Evolutionary conservation across 1,140 invertebrate species (phyloP), one percentile per base, ranked within the genome.

Genomic region (Lutraria rhynchaena): DNA sequence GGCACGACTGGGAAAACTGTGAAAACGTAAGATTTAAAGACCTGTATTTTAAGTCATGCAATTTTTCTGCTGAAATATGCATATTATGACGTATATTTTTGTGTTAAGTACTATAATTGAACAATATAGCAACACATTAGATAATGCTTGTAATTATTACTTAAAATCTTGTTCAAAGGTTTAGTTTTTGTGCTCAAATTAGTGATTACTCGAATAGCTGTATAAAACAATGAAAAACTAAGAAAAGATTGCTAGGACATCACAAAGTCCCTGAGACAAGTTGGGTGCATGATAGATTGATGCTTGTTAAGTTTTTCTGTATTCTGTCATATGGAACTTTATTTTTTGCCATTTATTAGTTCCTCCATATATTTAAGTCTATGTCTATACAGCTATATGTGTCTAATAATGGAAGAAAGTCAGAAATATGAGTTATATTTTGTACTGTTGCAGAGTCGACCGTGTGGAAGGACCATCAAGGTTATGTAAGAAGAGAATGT

Each of bases 1-100:
- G 88, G 87, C 11, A 87, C 86, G 11, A 91, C 83, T 15, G 92
- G 92, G 35, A 44, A 71, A 67, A 76, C 46, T 73, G 17, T 81
- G 29, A 75, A 81, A 77, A 69, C 53, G 55, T 85, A 61, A 51
- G 49, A 19, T 17, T n/a, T n/a, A n/a, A n/a, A n/a, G n/a, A n/a
- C n/a, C n/a, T n/a, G n/a, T n/a, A n/a, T n/a, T n/a, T n/a, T n/a
- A 24, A 11, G 55, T 57, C 27, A 24, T 7, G 9, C 27, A 15
- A 24, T 57, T 57, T 15, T 24, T 24, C 27, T 57, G 55, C 55
- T n/a, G n/a, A n/a, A n/a, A 49, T 17, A 44, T 17, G 15, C 22
- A 9, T 11, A 9, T 58, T 15, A 58, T 58, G 9, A 9, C 55
- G 17, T 15, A 58, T 17, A 13, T 9, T 58, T 58, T 58, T 17